Conservation (phyloP, 2,888 invertebrate genomes). For the Noctua pronuba region DNA sequence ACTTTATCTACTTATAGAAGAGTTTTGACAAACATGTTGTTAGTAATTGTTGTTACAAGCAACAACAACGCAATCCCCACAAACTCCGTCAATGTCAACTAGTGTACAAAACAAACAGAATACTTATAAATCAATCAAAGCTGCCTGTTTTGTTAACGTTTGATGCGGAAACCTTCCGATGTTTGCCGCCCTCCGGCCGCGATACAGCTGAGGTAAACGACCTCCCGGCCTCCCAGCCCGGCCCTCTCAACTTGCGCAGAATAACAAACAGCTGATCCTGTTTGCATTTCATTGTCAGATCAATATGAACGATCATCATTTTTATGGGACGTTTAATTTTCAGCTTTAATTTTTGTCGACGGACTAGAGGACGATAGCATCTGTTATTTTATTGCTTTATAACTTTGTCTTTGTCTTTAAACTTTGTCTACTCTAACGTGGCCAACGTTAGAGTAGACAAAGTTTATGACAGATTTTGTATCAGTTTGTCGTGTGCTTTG, state of each 20-base stretch:
- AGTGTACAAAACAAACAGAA: constrained; percentile 4
- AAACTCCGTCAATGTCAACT: constrained; percentile 2
- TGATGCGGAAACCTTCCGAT: constrained; percentile 15
- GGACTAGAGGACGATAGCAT: not conserved
- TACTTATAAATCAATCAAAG: constrained; percentile 41
- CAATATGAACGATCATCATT: constrained; percentile 46
- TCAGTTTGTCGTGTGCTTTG: not conserved
- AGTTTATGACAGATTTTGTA: not conserved
- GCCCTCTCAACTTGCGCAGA: constrained; percentile 51
- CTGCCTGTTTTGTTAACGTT: constrained; percentile 40
- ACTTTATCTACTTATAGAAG: not conserved
- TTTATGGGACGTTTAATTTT: constrained; percentile 27
- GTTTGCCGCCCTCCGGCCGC: constrained; percentile 28
- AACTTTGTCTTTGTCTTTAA: too few species aligned
- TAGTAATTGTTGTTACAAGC: not conserved
- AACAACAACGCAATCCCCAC: not conserved
- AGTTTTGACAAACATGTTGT: not conserved
- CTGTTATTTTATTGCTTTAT: too few species aligned
- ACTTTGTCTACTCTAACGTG: too few species aligned
- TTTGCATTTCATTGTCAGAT: constrained; percentile 52
- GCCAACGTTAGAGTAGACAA: too few species aligned
- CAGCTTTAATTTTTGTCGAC: not conserved
- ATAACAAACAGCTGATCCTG: constrained; percentile 59
- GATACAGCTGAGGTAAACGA: constrained; percentile 52
- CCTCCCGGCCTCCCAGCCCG: constrained; percentile 42